Conservation (phyloP, 2,888 invertebrate species). For the Carabus problematicus region DNA sequence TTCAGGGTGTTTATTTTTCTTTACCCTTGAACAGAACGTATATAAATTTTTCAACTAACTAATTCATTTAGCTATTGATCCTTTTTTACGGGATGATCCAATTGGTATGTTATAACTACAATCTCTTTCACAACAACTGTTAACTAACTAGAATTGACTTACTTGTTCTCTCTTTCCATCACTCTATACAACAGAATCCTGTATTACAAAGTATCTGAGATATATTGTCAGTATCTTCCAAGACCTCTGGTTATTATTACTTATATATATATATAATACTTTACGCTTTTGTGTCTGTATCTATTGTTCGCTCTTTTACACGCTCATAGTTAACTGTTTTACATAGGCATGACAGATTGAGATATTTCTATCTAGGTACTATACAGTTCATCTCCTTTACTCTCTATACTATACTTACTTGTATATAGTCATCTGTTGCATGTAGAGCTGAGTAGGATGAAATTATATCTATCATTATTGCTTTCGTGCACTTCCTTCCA, state of each 20-base stretch:
- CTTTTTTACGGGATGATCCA: slow-evolving; percentile 40
- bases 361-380: slow-evolving; percentile 1
- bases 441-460: slow-evolving; percentile 21
- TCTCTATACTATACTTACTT: not conserved
- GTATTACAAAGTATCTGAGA: slow-evolving; percentile 15
- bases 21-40: slow-evolving; percentile 38
- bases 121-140: slow-evolving; percentile 19
- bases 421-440: slow-evolving; percentile 18
- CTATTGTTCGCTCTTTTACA: slow-evolving; percentile 18
- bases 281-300: slow-evolving; percentile 38
- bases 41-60: slow-evolving; percentile 17
- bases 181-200: slow-evolving; percentile 11
- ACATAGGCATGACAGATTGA: slow-evolving; percentile 7
- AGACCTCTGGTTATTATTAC: slow-evolving; percentile 42
- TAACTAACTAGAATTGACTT: not conserved
- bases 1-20: slow-evolving; percentile 31
- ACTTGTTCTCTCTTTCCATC: not conserved
- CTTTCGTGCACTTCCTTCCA: slow-evolving; percentile 31
- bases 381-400: slow-evolving; percentile 9
- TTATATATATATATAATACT: slow-evolving; percentile 14
- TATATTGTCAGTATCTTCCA: slow-evolving; percentile 37
- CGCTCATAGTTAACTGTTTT: slow-evolving; percentile 12
- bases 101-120: slow-evolving; percentile 41
- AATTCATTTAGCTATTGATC: slow-evolving; percentile 31
- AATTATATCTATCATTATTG: slow-evolving; percentile 11